Percentiles rank a stretch among this genome's conserved stretches.
Evolutionary conservation across 2,113 vertebrate species (phyloP).

Genomic region (Fregetta grallaria): DNA sequence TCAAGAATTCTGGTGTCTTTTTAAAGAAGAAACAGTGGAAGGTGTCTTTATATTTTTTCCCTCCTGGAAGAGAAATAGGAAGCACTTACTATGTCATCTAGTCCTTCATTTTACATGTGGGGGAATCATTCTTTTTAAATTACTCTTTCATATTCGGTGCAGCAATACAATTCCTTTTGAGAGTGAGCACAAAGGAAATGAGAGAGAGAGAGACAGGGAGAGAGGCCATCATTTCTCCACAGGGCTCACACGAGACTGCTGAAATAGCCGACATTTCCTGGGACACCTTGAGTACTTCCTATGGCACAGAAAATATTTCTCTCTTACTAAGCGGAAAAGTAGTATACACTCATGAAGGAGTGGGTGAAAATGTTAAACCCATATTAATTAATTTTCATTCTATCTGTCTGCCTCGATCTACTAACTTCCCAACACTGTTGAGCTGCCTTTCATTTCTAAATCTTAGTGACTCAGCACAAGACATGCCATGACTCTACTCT

Average conservation of each 20-base stretch:
- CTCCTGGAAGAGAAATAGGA: not conserved
- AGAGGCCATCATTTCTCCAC: not conserved
- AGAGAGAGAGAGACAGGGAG: not conserved
- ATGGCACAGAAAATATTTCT: not conserved
- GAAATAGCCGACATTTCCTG: not conserved
- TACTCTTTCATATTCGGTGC: not conserved
- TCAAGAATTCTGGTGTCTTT: not conserved
- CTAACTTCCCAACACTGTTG: not conserved
- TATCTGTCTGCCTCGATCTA: not conserved
- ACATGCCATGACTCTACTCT: not conserved
- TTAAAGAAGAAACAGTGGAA: not conserved
- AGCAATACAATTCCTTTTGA: not conserved
- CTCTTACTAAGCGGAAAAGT: not conserved
- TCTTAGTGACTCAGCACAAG: not conserved
- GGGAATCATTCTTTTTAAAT: not conserved
- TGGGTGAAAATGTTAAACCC: not conserved
- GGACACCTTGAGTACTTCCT: not conserved
- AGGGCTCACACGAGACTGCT: not conserved
- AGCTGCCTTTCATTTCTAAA: not conserved
- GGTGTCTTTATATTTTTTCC: not conserved
- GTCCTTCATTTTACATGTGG: not conserved
- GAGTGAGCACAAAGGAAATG: not conserved
- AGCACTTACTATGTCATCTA: not conserved
- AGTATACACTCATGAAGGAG: not conserved
- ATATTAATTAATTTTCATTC: not conserved